phyloP scores from a whole-genome alignment of 2,888 invertebrate species.

The Eristalinus aeneus region DNA sequence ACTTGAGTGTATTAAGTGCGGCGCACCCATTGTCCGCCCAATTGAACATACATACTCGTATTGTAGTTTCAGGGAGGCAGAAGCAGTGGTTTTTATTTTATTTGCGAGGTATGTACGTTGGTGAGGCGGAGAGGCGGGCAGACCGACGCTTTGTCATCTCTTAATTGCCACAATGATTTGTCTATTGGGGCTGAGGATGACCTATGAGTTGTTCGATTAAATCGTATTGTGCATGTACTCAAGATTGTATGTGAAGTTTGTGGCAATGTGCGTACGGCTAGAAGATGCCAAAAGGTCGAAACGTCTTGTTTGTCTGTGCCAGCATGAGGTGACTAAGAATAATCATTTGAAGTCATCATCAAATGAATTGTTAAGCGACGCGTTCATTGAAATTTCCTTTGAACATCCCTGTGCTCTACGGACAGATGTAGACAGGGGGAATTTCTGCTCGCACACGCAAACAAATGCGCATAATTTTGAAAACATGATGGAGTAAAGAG shows the following conservation, averaged over 20 bases:
- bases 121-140: not conserved
- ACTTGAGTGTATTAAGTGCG: conserved; percentile 21
- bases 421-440: not conserved
- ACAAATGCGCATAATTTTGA: too few relatives aligned
- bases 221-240: not conserved
- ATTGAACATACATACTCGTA: too few relatives aligned
- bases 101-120: not conserved
- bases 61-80: conserved; percentile 1
- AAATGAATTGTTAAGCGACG: not conserved
- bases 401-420: not conserved
- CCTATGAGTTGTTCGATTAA: conserved; percentile 35
- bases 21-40: conserved; percentile 44
- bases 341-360: conserved; percentile 24
- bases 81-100: not conserved
- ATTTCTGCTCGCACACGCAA: too few relatives aligned
- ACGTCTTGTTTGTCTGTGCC: conserved; percentile 26
- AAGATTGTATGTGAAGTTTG: not conserved
- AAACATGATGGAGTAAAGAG: too few relatives aligned
- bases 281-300: conserved; percentile 35
- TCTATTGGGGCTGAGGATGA: conserved; percentile 28
- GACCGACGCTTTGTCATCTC: conserved; percentile 43
- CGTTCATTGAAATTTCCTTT: not conserved
- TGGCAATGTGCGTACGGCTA: not conserved
- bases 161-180: conserved; percentile 60
- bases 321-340: conserved; percentile 22